A percentile compares a stretch with the other conserved stretches of the same genome.
These are phyloP conservation scores for Centrocercus urophasianus DNA, from an alignment of 2,113 vertebrate genomes.

Conservation along the genomic window DNA sequence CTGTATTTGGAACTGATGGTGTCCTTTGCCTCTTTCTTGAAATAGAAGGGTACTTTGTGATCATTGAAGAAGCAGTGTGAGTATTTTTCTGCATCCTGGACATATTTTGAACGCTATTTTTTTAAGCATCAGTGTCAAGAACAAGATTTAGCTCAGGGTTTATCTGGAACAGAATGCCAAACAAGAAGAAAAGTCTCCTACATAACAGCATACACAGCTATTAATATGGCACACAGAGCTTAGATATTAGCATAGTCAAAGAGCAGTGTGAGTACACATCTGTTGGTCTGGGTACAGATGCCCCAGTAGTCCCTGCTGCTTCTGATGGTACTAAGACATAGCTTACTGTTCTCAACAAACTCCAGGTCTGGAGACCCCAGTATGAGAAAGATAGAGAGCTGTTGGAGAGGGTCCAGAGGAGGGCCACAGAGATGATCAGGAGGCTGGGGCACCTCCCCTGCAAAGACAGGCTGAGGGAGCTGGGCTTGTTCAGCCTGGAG, in stretches of 20 bases:
- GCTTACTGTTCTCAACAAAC: not conserved
- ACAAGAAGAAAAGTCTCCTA: not conserved
- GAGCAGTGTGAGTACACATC: not conserved
- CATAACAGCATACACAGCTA: not conserved
- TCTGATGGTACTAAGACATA: rapidly evolving
- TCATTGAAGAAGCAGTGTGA: not conserved
- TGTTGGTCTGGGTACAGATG: not conserved
- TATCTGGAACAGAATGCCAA: not conserved
- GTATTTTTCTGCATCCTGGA: not conserved
- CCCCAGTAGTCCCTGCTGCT: not conserved
- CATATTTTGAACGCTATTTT: not conserved
- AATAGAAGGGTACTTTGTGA: conserved; percentile 36
- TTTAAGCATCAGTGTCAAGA: not conserved
- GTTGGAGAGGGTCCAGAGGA: no score
- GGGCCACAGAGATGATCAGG: no score
- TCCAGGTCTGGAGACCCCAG: not conserved
- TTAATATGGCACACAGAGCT: not conserved
- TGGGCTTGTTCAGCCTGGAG: no score
- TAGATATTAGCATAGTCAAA: rapidly evolving
- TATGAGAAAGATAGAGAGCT: no score
- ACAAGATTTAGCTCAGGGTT: not conserved
- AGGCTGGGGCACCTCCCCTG: no score
- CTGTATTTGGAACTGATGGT: not conserved
- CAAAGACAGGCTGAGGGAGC: no score
- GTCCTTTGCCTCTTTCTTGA: conserved; percentile 11